These are phyloP conservation scores for Amiota mariae DNA, from an alignment of 2,888 invertebrate genomes.

Conservation along the genomic window DNA sequence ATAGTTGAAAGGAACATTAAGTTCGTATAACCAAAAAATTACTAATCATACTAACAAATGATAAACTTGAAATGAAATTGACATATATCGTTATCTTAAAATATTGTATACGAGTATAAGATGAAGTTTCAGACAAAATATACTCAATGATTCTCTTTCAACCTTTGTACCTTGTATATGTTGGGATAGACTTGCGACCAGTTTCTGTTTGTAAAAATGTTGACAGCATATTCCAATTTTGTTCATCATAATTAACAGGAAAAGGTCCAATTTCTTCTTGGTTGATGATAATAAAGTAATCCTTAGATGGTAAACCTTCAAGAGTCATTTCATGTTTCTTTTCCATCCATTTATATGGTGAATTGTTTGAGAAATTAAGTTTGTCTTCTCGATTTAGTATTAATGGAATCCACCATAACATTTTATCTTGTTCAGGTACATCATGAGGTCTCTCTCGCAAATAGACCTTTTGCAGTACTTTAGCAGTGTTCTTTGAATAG, in stretches of 20 bases:
- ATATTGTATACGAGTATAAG: too few species aligned
- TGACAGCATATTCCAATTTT: slow-evolving; percentile 85
- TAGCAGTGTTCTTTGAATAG: slow-evolving; percentile 78
- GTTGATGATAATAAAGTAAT: slow-evolving; percentile 85
- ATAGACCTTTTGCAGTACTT: slow-evolving; percentile 79
- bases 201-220: slow-evolving; percentile 77
- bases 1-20: too few species aligned
- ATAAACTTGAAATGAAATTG: too few species aligned
- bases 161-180: slow-evolving; percentile 75
- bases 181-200: slow-evolving; percentile 78
- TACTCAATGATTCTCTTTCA: background rate
- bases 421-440: slow-evolving; percentile 80
- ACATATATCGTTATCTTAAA: too few species aligned
- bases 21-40: background rate
- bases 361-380: slow-evolving; percentile 77
- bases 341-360: slow-evolving; percentile 79
- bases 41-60: too few species aligned
- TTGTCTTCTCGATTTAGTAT: slow-evolving; percentile 78
- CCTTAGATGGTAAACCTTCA: slow-evolving; percentile 75
- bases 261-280: slow-evolving; percentile 89
- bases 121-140: too few species aligned
- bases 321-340: slow-evolving; percentile 76
- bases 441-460: slow-evolving; percentile 83
- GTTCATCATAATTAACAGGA: slow-evolving; percentile 86
- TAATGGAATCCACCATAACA: slow-evolving; percentile 85